phyloP scores from a whole-genome alignment of 2,888 invertebrate species.

The Leptura quadrifasciata region DNA sequence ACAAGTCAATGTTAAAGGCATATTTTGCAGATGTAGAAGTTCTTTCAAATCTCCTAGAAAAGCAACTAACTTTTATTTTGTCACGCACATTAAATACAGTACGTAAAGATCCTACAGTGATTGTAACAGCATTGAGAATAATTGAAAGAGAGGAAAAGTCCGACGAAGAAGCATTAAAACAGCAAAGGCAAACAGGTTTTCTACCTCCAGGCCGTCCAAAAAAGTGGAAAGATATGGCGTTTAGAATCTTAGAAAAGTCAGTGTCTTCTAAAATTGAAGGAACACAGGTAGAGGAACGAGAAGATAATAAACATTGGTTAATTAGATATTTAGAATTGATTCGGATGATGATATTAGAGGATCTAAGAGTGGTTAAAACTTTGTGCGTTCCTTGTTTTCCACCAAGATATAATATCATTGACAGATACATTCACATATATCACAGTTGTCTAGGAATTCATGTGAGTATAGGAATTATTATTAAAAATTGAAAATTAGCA shows the following conservation, averaged over 20 bases:
- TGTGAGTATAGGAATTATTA: conserved; percentile 74
- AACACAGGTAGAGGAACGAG: conserved; percentile 93
- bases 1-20: conserved; percentile 93
- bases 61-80: conserved; percentile 92
- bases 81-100: conserved; percentile 95
- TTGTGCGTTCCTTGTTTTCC: conserved; percentile 96
- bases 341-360: conserved; percentile 91
- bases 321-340: conserved; percentile 93
- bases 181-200: conserved; percentile 89
- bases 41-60: conserved; percentile 90
- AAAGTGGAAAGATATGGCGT: conserved; percentile 90
- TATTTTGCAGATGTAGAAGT: conserved; percentile 97
- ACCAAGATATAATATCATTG: conserved; percentile 93
- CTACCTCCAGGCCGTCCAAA: conserved; percentile 96
- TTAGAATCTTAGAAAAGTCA: conserved; percentile 86
- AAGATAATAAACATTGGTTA: conserved; percentile 95
- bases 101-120: conserved; percentile 93
- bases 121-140: conserved; percentile 96
- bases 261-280: conserved; percentile 93
- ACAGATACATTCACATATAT: conserved; percentile 94
- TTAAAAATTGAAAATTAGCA: background rate
- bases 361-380: conserved; percentile 92
- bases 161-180: conserved; percentile 89
- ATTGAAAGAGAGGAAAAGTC: conserved; percentile 98
- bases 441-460: conserved; percentile 90